Conservation (phyloP, 2,797 vertebrate genomes). For the Chaunax sp. region DNA sequence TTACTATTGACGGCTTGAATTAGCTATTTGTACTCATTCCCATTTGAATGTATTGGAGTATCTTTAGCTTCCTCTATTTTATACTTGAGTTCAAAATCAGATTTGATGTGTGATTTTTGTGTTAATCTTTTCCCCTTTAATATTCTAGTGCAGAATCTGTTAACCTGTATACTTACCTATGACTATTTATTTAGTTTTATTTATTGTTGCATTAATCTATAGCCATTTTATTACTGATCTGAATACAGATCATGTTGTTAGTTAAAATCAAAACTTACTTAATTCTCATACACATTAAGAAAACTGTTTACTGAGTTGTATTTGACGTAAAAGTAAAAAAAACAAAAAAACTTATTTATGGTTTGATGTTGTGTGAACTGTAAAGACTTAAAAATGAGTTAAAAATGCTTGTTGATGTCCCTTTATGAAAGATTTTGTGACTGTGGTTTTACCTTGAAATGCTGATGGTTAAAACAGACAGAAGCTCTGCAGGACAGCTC, state of each 20-base stretch:
- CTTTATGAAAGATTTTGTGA: not conserved
- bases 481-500: slow-evolving; percentile 47
- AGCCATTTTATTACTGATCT: too few species aligned
- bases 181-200: too few species aligned
- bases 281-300: not conserved
- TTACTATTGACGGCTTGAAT: not conserved
- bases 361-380: not conserved
- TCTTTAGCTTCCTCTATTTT: not conserved
- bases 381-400: too few species aligned
- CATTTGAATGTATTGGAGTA: not conserved
- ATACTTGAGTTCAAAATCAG: too few species aligned
- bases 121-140: too few species aligned
- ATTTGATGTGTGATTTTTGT: too few species aligned
- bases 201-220: too few species aligned
- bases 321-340: too few species aligned
- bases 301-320: not conserved
- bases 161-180: too few species aligned
- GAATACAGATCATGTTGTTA: too few species aligned
- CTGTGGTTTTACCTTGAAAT: slow-evolving; percentile 69
- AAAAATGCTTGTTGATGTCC: not conserved
- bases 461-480: slow-evolving; percentile 48
- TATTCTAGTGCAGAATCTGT: too few species aligned
- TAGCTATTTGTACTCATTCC: not conserved
- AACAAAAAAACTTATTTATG: too few species aligned
- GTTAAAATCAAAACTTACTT: not conserved